phyloP scores from a whole-genome alignment of 2,797 vertebrate genomes.

The Buceros bicornis region DNA sequence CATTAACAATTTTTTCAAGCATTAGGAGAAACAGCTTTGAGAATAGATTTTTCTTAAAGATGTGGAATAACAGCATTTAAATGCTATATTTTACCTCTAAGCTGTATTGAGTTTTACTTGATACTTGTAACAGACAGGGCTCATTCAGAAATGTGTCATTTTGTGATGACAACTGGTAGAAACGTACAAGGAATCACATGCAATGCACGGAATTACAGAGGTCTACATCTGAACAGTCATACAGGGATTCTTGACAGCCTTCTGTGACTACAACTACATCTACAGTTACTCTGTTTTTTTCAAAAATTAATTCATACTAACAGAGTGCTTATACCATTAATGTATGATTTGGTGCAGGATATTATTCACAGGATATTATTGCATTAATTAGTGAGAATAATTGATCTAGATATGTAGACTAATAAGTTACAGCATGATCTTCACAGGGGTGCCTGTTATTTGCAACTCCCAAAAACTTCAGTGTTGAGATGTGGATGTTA shows the following conservation, averaged over 20 bases:
- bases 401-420: not conserved
- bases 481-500: not conserved
- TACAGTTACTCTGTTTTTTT: not conserved
- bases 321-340: not conserved
- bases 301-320: not conserved
- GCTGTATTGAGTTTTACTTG: not conserved
- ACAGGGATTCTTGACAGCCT: not conserved
- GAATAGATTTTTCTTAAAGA: not conserved
- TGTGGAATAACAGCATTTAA: constrained; percentile 7
- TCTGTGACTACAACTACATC: not conserved
- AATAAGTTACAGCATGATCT: not conserved
- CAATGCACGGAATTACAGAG: not conserved
- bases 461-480: not conserved
- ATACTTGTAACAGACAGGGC: not conserved
- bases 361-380: not conserved
- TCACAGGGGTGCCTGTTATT: not conserved
- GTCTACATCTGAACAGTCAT: not conserved
- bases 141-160: not conserved
- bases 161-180: not conserved
- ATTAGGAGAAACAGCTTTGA: not conserved
- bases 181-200: not conserved
- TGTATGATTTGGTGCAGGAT: not conserved
- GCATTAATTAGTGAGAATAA: constrained; percentile 9
- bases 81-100: not conserved
- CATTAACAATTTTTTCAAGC: not conserved